Conservation (phyloP, 2,888 invertebrate species). For the Lasioglossum figueresi region DNA sequence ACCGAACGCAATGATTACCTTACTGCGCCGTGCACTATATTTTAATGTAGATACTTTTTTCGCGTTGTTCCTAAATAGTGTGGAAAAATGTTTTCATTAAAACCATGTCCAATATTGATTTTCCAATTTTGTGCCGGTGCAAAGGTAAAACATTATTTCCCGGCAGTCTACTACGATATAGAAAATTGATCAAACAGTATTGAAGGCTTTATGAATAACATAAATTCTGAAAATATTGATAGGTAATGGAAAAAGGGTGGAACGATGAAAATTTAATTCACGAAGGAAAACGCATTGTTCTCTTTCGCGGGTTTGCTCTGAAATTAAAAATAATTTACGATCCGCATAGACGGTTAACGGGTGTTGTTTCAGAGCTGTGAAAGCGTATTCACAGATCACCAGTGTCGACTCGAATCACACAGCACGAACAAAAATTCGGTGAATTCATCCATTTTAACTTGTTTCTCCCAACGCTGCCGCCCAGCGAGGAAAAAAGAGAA, state of each 20-base stretch:
- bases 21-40: not conserved
- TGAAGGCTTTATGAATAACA: not conserved
- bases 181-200: not conserved
- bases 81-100: conserved; percentile 1
- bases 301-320: not conserved
- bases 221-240: not conserved
- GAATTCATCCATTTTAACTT: conserved; percentile 47
- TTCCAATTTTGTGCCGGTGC: not conserved
- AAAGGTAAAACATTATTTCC: not conserved
- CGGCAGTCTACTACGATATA: not conserved
- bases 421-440: conserved; percentile 38
- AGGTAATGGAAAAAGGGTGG: not conserved
- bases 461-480: conserved; percentile 24
- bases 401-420: conserved; percentile 34
- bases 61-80: not conserved
- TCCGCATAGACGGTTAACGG: conserved; percentile 18
- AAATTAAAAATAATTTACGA: conserved; percentile 50
- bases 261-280: not conserved
- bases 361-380: conserved; percentile 30
- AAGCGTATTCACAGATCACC: conserved; percentile 43
- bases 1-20: not conserved
- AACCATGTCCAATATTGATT: not conserved
- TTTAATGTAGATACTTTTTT: not conserved
- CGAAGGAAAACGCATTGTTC: conserved; percentile 9
- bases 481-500: conserved; percentile 12